phyloP scores from a whole-genome alignment of 2,797 vertebrate species.

The Tragelaphus oryx region DNA sequence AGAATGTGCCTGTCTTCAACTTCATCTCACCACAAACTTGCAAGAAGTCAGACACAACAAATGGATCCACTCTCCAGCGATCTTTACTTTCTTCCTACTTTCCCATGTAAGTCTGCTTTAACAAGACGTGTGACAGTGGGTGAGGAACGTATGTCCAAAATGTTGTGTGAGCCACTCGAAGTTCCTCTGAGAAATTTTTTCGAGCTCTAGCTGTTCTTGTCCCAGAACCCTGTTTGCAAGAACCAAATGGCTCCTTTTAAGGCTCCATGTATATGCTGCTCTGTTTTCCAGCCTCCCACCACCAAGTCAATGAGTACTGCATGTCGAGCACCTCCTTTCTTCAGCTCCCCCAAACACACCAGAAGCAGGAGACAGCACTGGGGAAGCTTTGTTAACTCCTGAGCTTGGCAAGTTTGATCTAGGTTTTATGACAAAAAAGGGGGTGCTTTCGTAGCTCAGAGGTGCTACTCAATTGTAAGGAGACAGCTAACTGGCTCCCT shows the following conservation, averaged over 20 bases:
- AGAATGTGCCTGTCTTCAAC: not conserved
- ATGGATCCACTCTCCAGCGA: not conserved
- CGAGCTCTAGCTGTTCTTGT: not conserved
- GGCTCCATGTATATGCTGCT: not conserved
- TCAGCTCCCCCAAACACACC: not conserved
- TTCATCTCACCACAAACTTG: not conserved
- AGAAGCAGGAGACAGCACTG: not conserved
- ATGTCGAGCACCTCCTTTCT: not conserved
- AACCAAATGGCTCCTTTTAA: not conserved
- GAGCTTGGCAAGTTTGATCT: not conserved
- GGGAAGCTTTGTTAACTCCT: not conserved
- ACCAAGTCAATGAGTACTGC: not conserved
- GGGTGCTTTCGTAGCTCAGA: not conserved
- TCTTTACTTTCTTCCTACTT: not conserved
- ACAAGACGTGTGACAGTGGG: not conserved
- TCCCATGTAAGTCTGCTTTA: not conserved
- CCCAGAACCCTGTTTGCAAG: not conserved
- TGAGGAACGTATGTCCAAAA: not conserved
- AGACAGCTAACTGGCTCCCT: not conserved
- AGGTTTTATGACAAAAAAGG: not conserved
- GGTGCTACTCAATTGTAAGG: slow-evolving; percentile 5
- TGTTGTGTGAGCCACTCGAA: not conserved
- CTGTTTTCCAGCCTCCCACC: not conserved
- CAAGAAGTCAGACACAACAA: not conserved
- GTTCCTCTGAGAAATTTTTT: not conserved